Percentiles rank a stretch among this genome's conserved stretches.
phyloP scores from a whole-genome alignment of 2,888 invertebrate genomes.

The Enchytraeus crypticus region DNA sequence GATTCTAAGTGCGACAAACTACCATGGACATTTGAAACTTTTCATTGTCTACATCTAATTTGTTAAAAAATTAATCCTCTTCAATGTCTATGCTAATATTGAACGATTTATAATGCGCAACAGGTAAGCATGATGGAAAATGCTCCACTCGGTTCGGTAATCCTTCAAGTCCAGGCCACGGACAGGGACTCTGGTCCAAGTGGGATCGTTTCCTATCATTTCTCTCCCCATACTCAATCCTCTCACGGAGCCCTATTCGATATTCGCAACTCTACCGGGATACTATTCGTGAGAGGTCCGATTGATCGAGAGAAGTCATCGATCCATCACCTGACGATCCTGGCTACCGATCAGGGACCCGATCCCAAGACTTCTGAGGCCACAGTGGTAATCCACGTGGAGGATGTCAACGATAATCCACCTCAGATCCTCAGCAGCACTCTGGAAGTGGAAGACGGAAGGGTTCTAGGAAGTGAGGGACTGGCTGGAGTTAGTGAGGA shows the following conservation, averaged over 20 bases:
- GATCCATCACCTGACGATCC: conserved; percentile 12
- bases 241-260: conserved; percentile 12
- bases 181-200: conserved; percentile 25
- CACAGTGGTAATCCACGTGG: conserved; percentile 44
- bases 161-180: conserved; percentile 23
- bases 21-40: too few relatives aligned
- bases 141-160: conserved; percentile 8
- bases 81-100: too few relatives aligned
- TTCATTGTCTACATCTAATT: too few relatives aligned
- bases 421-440: conserved; percentile 74
- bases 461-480: too few relatives aligned
- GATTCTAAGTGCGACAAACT: too few relatives aligned
- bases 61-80: too few relatives aligned
- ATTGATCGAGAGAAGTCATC: conserved; percentile 20
- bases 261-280: conserved; percentile 19
- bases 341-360: conserved; percentile 19
- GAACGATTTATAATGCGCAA: background rate
- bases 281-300: conserved; percentile 18
- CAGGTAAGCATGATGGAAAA: conserved; percentile 58
- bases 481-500: conserved; percentile 46
- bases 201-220: conserved; percentile 23
- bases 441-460: conserved; percentile 45
- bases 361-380: conserved; percentile 71
- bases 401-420: conserved; percentile 78
- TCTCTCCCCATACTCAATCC: conserved; percentile 9